Percentiles rank a stretch among this genome's conserved stretches.
Conservation (phyloP, 2,113 vertebrate genomes). For the Micromys minutus region DNA sequence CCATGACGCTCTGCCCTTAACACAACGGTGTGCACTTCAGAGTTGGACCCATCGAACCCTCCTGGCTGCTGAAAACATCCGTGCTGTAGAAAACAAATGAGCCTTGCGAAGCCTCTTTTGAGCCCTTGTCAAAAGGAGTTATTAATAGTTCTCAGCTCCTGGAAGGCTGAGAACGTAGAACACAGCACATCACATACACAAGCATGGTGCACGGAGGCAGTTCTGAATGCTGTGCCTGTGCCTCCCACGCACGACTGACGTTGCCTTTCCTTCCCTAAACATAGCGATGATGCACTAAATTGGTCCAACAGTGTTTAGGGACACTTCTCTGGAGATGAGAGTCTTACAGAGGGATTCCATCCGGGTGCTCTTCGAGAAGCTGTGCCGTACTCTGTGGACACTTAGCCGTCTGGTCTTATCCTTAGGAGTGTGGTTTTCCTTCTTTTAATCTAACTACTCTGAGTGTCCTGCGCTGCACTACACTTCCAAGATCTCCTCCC, state of each 20-base stretch:
- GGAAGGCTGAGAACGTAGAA: background rate
- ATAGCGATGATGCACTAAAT: no score
- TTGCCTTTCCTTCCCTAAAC: background rate
- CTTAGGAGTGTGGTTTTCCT: background rate
- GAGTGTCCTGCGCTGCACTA: background rate
- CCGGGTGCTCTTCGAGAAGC: background rate
- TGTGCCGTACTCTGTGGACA: background rate
- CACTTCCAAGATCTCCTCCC: background rate
- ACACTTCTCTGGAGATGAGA: background rate
- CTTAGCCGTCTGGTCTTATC: background rate
- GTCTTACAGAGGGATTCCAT: background rate
- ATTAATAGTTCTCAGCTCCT: background rate
- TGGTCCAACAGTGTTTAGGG: background rate
- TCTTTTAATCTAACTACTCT: background rate
- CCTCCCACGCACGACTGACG: background rate
- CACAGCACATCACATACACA: rapidly evolving
- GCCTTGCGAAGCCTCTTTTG: background rate
- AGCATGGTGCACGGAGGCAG: background rate
- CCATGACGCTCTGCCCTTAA: rapidly evolving
- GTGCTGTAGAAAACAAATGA: background rate
- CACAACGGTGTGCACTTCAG: background rate
- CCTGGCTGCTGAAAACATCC: background rate
- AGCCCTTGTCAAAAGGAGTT: background rate
- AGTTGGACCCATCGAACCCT: background rate
- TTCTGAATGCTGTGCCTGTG: rapidly evolving